Conservation (phyloP, 2,797 vertebrate species). For the Chelmon rostratus region DNA sequence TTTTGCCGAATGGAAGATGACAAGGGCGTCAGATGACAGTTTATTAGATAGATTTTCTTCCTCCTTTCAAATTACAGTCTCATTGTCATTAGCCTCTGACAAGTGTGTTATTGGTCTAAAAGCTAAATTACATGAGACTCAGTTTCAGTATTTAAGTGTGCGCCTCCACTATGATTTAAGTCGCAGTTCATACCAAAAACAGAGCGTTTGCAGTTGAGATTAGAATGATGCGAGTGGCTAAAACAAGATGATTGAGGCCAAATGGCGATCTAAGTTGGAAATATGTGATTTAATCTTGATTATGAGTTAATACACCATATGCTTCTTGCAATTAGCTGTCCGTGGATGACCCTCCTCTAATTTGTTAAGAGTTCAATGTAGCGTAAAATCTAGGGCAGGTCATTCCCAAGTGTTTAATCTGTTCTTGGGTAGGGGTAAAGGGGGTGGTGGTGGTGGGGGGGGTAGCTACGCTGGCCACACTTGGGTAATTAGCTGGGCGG, state of each 20-base stretch:
- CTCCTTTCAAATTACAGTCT: slow-evolving; percentile 35
- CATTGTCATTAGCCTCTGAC: slow-evolving; percentile 48
- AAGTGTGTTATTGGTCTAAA: slow-evolving; percentile 52
- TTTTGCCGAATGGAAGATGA: slow-evolving; percentile 57
- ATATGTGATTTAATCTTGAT: slow-evolving; percentile 86
- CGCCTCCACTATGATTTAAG: slow-evolving; percentile 29
- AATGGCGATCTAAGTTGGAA: slow-evolving; percentile 64
- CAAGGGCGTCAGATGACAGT: slow-evolving; percentile 44
- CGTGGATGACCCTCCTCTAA: slow-evolving; percentile 84
- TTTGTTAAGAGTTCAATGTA: slow-evolving; percentile 88
- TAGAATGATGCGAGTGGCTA: slow-evolving; percentile 6
- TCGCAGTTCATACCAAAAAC: slow-evolving; percentile 31
- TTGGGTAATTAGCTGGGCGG: slow-evolving; percentile 79
- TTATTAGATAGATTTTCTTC: slow-evolving; percentile 49
- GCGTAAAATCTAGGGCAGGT: slow-evolving; percentile 87
- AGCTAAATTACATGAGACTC: slow-evolving; percentile 33
- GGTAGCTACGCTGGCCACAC: slow-evolving; percentile 42
- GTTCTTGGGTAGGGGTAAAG: slow-evolving; percentile 56
- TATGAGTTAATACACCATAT: slow-evolving; percentile 86
- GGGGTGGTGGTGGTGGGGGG: too few relatives aligned
- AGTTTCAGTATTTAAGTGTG: slow-evolving; percentile 8
- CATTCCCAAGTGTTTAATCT: slow-evolving; percentile 85
- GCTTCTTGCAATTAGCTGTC: slow-evolving; percentile 86
- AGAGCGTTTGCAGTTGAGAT: slow-evolving; percentile 41
- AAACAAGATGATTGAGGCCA: slow-evolving; percentile 42